Conservation (phyloP, 2,797 vertebrate genomes). For the Periparus ater region DNA sequence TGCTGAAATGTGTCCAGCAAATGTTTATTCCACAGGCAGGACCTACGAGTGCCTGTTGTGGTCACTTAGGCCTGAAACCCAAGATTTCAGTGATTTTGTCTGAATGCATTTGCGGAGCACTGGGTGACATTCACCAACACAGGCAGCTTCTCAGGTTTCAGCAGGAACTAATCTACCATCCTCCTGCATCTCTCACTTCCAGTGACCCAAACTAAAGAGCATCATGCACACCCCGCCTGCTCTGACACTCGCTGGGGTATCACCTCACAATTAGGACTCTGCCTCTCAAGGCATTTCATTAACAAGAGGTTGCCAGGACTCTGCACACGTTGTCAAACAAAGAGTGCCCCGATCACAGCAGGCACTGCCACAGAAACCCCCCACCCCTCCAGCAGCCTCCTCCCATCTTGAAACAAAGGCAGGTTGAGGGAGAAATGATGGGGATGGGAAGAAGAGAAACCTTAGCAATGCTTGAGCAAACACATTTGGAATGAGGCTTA, state of each 20-base stretch:
- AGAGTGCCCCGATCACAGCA: conserved; percentile 42
- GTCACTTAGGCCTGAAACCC: conserved; percentile 73
- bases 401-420: conserved; percentile 53
- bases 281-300: conserved; percentile 45
- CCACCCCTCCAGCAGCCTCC: conserved; percentile 18
- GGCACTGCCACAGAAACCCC: neutral
- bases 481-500: conserved; percentile 62
- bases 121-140: conserved; percentile 71
- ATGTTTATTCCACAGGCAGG: conserved; percentile 65
- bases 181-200: conserved; percentile 75
- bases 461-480: conserved; percentile 68
- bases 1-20: conserved; percentile 4
- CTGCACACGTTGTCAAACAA: conserved; percentile 56
- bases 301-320: conserved; percentile 36
- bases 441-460: neutral
- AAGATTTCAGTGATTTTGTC: conserved; percentile 72
- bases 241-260: conserved; percentile 58
- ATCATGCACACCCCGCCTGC: conserved; percentile 38
- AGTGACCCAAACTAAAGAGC: conserved; percentile 76
- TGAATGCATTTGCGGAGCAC: conserved; percentile 72
- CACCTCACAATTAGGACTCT: conserved; percentile 62
- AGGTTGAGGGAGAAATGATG: conserved; percentile 28
- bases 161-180: conserved; percentile 72
- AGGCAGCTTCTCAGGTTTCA: conserved; percentile 74
- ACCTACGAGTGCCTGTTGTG: conserved; percentile 57